phyloP scores from a whole-genome alignment of 2,797 vertebrate genomes.

The Sarcophilus harrisii region DNA sequence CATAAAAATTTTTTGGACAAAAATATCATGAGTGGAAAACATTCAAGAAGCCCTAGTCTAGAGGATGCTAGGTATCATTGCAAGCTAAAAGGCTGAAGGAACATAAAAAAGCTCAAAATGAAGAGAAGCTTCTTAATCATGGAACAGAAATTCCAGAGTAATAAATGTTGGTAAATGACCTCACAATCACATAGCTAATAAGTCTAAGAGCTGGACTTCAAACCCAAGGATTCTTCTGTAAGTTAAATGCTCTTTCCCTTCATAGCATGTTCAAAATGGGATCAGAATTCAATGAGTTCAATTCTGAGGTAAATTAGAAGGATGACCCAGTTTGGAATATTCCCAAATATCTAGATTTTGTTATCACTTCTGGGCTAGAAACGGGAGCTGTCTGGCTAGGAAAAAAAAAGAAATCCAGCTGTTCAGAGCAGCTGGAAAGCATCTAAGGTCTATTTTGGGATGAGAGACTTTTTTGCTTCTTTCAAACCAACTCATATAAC shows the following conservation, averaged over 20 bases:
- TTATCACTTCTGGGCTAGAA: slow-evolving; percentile 61
- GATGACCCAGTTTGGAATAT: slow-evolving; percentile 64
- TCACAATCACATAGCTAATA: neutral
- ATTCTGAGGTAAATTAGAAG: slow-evolving; percentile 55
- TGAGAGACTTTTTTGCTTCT: slow-evolving; percentile 74
- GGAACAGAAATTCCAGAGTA: neutral
- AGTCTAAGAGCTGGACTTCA: neutral
- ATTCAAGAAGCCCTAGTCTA: neutral
- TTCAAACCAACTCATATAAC: slow-evolving; percentile 52
- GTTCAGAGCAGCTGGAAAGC: slow-evolving; percentile 76
- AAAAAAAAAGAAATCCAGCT: slow-evolving; percentile 72
- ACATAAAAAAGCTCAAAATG: neutral
- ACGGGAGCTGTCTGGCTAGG: slow-evolving; percentile 69
- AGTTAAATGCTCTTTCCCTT: neutral
- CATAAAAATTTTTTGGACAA: too few species aligned
- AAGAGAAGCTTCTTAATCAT: neutral
- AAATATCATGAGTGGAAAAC: too few species aligned
- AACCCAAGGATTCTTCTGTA: neutral
- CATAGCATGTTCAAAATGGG: slow-evolving; percentile 16
- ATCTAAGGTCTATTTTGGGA: slow-evolving; percentile 68
- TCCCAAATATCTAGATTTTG: slow-evolving; percentile 56
- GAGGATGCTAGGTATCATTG: neutral
- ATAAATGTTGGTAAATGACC: neutral
- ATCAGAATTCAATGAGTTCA: neutral
- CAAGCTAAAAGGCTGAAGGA: neutral